Base-by-base conservation (phyloP, 1,140 invertebrate species). In the Drosophila simulans region DNA sequence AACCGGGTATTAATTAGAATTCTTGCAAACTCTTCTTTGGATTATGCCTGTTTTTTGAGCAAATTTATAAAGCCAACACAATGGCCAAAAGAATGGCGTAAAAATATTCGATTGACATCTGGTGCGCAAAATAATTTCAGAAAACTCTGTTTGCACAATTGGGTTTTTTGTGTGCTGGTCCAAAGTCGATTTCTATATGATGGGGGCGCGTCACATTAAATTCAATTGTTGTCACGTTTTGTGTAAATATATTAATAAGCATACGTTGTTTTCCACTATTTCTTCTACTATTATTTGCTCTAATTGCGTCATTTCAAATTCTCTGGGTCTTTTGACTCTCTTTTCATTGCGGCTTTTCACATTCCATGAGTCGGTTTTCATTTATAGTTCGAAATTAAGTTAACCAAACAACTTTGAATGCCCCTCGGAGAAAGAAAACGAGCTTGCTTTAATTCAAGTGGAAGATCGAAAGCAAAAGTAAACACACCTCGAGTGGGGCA, bases 1-100 rank as follows among this genome's bases (percentile, higher is more conserved):
- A 58, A 22, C 69, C 43, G 57, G 46, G 72, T 80, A 76, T 76
- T 88, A 82, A 88, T 89, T 88, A 83, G 75, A 89, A 63, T 63
- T 66, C 55, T 77, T 59, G 43, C 57, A 59, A 42, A 57, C 8
- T 25, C 20, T 34, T 27, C 15, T 39, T 63, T 42, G 15, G 17
- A 8, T 22, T 56, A 15, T 10, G 27, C 7, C 31, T 27, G 31
- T 34, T 12, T 25, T 45, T 55, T 63, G 25, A 43, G 43, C 13
- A 45, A 70, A 70, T 69, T 69, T 46, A 49, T 40, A 40, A 27
- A 42, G 25, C 34, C 48, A 65, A 75, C 57, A 75, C 5, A 17
- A 35, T 42, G 40, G 1, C 45, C 40, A 27, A 57, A 13, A 75
- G 17, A 74, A 55, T 64, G 10, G 31, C 11, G 4, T 42, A 13